Conservation (phyloP, 2,888 invertebrate genomes). For the Melanotus villosus region DNA sequence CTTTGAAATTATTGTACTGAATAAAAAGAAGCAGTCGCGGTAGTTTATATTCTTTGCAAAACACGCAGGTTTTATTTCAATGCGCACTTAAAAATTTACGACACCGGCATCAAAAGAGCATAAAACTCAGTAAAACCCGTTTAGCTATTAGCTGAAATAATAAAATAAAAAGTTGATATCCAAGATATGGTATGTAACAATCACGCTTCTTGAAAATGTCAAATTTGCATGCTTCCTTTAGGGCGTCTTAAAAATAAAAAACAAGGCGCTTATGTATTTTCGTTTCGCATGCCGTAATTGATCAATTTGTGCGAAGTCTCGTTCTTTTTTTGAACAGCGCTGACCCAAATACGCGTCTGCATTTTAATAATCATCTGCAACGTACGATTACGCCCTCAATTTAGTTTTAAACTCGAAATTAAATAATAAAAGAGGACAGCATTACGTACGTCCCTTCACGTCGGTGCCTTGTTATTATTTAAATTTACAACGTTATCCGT, state of each 20-base stretch:
- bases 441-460: not conserved
- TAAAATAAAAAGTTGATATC: conserved; percentile 14
- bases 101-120: conserved; percentile 19
- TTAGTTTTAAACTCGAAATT: not conserved
- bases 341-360: conserved; percentile 16
- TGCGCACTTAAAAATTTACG: conserved; percentile 25
- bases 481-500: not conserved
- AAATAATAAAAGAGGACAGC: not conserved
- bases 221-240: not conserved
- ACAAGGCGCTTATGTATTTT: not conserved
- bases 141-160: conserved; percentile 20
- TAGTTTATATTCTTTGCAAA: not conserved
- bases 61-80: conserved; percentile 10
- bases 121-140: conserved; percentile 9
- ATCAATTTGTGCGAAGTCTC: not conserved
- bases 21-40: not conserved
- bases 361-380: not conserved
- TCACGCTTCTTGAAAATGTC: not conserved
- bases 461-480: not conserved
- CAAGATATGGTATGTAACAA: conserved; percentile 6
- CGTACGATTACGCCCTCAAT: not conserved
- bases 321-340: not conserved
- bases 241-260: conserved; percentile 10
- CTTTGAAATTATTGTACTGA: no score
- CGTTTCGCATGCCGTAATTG: no score